phyloP scores from a whole-genome alignment of 2,888 invertebrate species.

The Epirrhoe alternata region DNA sequence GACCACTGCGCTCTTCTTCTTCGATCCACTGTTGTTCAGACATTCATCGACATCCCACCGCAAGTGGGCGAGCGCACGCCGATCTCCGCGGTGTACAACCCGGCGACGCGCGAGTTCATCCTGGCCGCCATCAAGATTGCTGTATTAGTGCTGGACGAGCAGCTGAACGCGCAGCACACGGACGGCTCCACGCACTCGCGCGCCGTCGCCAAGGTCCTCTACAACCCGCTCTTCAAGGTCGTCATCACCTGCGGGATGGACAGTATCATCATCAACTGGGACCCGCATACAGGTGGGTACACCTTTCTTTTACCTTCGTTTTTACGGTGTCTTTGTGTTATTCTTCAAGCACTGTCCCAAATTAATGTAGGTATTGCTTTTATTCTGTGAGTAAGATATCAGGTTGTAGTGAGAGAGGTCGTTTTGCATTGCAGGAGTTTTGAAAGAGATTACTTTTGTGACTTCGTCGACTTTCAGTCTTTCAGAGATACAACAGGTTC shows the following conservation, averaged over 20 bases:
- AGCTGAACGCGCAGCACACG: conserved; percentile 87
- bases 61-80: conserved; percentile 86
- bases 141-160: conserved; percentile 86
- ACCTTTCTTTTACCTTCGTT: not conserved
- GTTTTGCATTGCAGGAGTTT: too few relatives aligned
- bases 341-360: too few relatives aligned
- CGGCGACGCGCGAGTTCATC: conserved; percentile 87
- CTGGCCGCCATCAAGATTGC: conserved; percentile 88
- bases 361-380: too few relatives aligned
- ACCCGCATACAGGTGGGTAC: conserved; percentile 81
- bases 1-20: not conserved
- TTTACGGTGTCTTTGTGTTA: too few relatives aligned
- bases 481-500: too few relatives aligned
- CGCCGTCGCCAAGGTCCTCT: conserved; percentile 89
- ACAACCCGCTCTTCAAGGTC: conserved; percentile 90
- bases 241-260: conserved; percentile 92
- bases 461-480: too few relatives aligned
- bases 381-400: too few relatives aligned
- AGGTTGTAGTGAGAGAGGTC: too few relatives aligned
- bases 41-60: conserved; percentile 87
- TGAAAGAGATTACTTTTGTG: too few relatives aligned
- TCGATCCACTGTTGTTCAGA: conserved; percentile 64
- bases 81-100: conserved; percentile 87
- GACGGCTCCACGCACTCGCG: conserved; percentile 90
- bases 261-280: conserved; percentile 93